Conservation (phyloP, 1,140 invertebrate species). For the Battus philenor region DNA sequence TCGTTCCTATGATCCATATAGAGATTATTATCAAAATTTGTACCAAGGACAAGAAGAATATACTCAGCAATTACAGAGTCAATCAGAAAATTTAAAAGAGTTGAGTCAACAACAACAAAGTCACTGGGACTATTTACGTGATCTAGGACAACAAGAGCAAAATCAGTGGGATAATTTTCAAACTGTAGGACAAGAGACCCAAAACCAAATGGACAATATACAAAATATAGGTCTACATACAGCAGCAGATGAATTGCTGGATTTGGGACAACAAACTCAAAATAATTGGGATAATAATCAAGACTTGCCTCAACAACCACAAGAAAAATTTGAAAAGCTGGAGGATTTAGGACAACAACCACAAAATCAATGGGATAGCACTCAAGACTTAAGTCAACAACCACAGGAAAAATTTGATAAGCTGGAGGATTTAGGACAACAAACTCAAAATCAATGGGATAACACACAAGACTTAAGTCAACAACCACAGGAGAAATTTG, state of each 20-base stretch:
- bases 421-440: conserved; percentile 24
- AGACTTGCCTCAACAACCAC: conserved; percentile 37
- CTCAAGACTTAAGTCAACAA: conserved; percentile 23
- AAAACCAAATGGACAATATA: conserved; percentile 14
- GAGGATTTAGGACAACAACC: conserved; percentile 51
- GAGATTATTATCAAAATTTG: conserved; percentile 16
- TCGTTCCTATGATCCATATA: conserved; percentile 35
- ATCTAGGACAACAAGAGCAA: conserved; percentile 21
- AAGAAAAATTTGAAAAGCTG: conserved; percentile 35
- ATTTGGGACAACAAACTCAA: conserved; percentile 36
- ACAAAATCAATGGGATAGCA: conserved; percentile 7
- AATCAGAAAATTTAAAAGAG: conserved; percentile 17
- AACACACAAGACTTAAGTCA: conserved; percentile 19
- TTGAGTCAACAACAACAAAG: conserved; percentile 13
- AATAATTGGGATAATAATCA: conserved; percentile 23
- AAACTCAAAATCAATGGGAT: conserved; percentile 12
- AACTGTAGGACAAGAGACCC: conserved; percentile 21
- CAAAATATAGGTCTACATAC: conserved; percentile 33
- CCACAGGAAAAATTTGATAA: conserved; percentile 9
- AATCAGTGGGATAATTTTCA: conserved; percentile 12
- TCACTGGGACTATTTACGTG: conserved; percentile 13
- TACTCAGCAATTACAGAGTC: conserved; percentile 22
- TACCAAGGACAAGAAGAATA: conserved; percentile 12
- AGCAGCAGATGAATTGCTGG: too few species aligned
- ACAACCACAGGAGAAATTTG: conserved; percentile 22